A percentile compares a stretch with the other conserved stretches of the same genome.
These are phyloP conservation scores for Drosophila carrolli DNA, from an alignment of 1,140 invertebrate genomes.

Conservation along the genomic window DNA sequence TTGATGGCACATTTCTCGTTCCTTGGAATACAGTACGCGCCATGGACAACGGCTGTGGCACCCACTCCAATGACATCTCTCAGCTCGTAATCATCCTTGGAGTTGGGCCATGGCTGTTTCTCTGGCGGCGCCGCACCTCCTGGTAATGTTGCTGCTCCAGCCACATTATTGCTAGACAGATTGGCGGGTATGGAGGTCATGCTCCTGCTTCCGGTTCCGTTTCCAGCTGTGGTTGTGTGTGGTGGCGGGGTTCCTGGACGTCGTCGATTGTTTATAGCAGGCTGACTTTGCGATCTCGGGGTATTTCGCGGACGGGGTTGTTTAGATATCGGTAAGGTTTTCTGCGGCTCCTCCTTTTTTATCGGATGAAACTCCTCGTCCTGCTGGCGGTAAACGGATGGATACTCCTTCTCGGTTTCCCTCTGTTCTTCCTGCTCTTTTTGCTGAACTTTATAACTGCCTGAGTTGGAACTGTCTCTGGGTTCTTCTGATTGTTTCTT, in stretches of 20 bases:
- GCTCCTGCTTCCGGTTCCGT: conserved; percentile 45
- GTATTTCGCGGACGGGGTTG: conserved; percentile 48
- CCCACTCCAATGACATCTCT: conserved; percentile 98
- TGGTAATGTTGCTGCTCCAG: conserved; percentile 30
- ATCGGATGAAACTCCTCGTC: conserved; percentile 50
- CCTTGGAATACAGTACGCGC: conserved; percentile 95
- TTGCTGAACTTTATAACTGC: conserved; percentile 66
- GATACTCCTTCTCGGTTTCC: conserved; percentile 8
- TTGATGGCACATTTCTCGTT: conserved; percentile 99
- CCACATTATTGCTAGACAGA: conserved; percentile 74
- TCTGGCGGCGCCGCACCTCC: conserved; percentile 84
- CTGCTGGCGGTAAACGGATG: conserved; percentile 53
- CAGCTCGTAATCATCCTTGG: conserved; percentile 96
- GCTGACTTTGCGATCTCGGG: conserved; percentile 63
- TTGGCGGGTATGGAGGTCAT: conserved; percentile 73
- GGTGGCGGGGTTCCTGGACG: conserved; percentile 65
- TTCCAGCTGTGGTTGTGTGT: conserved; percentile 41
- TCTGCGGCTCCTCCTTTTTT: conserved; percentile 6
- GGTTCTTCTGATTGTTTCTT: conserved; percentile 5
- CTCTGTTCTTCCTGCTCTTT: conserved; percentile 29
- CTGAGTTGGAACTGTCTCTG: conserved; percentile 36
- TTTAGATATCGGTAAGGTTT: conserved; percentile 24
- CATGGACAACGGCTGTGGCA: conserved; percentile 98
- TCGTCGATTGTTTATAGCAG: conserved; percentile 51
- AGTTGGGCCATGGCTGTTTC: conserved; percentile 93